Evolutionary conservation across 2,113 vertebrate species (phyloP).

Genomic region (Ochotona curzoniae): DNA sequence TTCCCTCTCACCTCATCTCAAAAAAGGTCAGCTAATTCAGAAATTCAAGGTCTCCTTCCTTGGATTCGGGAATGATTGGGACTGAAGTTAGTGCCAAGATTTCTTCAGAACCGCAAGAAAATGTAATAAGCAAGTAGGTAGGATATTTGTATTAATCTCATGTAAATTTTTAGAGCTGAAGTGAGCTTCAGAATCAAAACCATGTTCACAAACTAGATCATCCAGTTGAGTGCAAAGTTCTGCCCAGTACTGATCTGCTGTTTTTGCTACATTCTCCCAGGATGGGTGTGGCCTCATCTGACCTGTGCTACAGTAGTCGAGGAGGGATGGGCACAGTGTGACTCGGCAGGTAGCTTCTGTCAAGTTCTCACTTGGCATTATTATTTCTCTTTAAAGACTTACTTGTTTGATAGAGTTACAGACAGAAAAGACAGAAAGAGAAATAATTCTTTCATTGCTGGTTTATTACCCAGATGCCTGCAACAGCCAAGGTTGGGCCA

Average conservation of each 20-base stretch:
- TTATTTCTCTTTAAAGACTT: neutral
- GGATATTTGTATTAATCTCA: neutral
- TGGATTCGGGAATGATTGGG: neutral
- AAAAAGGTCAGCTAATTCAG: conserved; percentile 23
- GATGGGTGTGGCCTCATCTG: neutral
- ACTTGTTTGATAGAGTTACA: too few species aligned
- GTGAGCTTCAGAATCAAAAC: neutral
- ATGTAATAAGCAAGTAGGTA: neutral
- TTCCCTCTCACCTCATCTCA: conserved; percentile 39
- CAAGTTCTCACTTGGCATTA: neutral
- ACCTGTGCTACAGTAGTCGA: too few species aligned
- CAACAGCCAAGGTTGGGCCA: too few species aligned
- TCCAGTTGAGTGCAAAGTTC: neutral
- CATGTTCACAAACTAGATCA: neutral
- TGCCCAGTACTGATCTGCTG: neutral
- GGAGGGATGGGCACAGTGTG: neutral
- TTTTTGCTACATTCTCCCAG: neutral
- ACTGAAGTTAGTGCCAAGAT: neutral
- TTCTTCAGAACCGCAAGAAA: neutral
- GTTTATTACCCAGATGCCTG: too few species aligned
- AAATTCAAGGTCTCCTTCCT: neutral
- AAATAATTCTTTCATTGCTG: too few species aligned
- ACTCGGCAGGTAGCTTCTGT: neutral
- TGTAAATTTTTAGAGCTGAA: neutral
- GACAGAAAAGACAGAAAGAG: too few species aligned